Conservation (phyloP, 2,797 vertebrate genomes). For the Galago senegalensis region DNA sequence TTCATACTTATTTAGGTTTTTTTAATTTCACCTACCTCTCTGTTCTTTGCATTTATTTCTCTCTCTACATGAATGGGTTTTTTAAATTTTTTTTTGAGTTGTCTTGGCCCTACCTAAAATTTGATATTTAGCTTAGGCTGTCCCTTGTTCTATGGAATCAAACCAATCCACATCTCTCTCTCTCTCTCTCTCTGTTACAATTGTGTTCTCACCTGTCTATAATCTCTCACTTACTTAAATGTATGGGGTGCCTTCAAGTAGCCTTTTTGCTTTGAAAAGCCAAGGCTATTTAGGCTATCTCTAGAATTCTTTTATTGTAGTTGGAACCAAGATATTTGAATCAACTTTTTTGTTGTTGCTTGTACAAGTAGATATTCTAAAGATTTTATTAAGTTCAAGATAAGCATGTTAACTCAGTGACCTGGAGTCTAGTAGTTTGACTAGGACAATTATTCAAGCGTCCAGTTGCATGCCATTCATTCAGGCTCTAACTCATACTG, state of each 20-base stretch:
- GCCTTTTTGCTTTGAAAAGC: not conserved
- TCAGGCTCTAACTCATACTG: not conserved
- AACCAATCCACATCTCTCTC: not conserved
- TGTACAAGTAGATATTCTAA: not conserved
- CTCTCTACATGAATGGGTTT: not conserved
- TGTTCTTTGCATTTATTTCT: not conserved
- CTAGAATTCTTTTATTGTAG: not conserved
- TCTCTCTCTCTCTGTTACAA: not conserved
- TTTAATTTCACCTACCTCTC: not conserved
- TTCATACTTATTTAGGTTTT: not conserved
- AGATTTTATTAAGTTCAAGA: not conserved
- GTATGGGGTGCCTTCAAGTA: not conserved
- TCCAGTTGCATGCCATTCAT: not conserved
- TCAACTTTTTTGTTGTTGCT: not conserved
- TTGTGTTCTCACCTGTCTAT: not conserved
- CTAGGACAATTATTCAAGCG: not conserved
- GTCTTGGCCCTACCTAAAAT: not conserved
- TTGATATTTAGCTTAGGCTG: not conserved
- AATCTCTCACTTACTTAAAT: not conserved
- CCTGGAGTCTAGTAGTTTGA: not conserved
- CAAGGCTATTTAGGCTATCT: not conserved
- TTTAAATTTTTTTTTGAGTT: not conserved
- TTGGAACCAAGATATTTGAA: not conserved
- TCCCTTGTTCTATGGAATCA: not conserved
- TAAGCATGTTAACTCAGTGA: not conserved